Base-by-base conservation (phyloP, 2,888 invertebrate species). In the Carcina quercana region DNA sequence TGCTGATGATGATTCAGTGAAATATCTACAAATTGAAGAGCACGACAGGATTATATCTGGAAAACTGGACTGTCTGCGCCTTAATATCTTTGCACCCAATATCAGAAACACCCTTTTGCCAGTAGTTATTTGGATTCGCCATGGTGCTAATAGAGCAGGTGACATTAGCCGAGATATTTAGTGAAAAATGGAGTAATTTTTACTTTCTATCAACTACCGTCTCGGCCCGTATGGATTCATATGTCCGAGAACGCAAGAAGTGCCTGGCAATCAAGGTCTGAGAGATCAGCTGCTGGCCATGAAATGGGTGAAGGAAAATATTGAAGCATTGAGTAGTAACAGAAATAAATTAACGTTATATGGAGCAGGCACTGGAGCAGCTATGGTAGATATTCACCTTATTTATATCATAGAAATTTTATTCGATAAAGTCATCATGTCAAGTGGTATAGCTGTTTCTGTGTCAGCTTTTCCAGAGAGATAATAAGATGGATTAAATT, bases 301-400 rank as follows among this genome's bases (percentile, higher is more conserved):
- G 5, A 37, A 29, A 25, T 51, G 50, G 72, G 47, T 73, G 0
- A 59, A 57, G 32, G 36, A 59, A 3, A 62, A 70, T 20, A 70
- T 72, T 15, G 47, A 42, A 38, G 53, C 60, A 0, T 73, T 72
- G 31, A 68, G 68, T 28, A 72, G 73, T 7, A 59, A 72, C 36
- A 32, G 45, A 3, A 35, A 59, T 30, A 51, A 53, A 38, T 54
- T 73, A 17, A 72, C 72, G 7, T 13, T 62, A 3, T 56, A 58
- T 11, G 72, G 72, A 1, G 27, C 44, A 27, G 68, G 69, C 28
- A 60, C 69, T 17, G 72, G 71, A 1, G 63, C 42, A 3, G 50
- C 52, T 25, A 54, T 67, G 3, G 37, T 67, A n/a, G 70, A 68
- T 37, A 42, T 69, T 3, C 67, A 70, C 32, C 41, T 71, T 8